Evolutionary conservation across 2,113 vertebrate genomes (phyloP), one percentile per base, ranked within the genome.

Genomic region (Neogale vison): DNA sequence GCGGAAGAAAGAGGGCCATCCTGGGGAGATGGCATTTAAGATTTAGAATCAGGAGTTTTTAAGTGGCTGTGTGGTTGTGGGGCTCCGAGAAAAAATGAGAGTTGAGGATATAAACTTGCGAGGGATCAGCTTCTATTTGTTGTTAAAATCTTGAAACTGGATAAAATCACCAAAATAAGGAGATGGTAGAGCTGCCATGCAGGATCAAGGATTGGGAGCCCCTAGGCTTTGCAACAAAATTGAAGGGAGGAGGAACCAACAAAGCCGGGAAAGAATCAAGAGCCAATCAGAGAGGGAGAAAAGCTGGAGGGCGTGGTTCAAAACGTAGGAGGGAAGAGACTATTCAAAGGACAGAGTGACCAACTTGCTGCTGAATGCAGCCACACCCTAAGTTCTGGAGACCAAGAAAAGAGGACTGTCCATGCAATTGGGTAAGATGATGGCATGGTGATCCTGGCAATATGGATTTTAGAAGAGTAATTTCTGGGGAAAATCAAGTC

Each of bases 61-160:
- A 61, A 42, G 34, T 87, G 36, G 59, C 50, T 85, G 90, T 77
- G 71, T 65, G 81, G n/a, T 52, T 15, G 6, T 36, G 42, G 52
- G 69, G 26, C 15, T 86, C 26, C 24, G 34, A 34, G 3, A 50
- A 14, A 79, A 57, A 31, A 55, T 42, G 72, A 81, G 45, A 89
- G 21, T 18, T 83, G n/a, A 12, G 9, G 52, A 77, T 55, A 39
- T 52, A 83, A 57, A 50, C 65, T 67, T 79, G 87, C 31, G 26
- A 83, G 6, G 69, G 31, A 59, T 39, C 55, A 52, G 36, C 31
- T 94, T 69, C 3, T 52, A 61, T 86, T 95, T 94, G 61, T 52
- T 69, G 34, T 36, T 86, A 77, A 71, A 82, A 52, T 85, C 71
- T 86, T 97, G 59, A 91, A 81, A 50, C 47, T 17, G 31, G 42